These are phyloP conservation scores for Calidris pugnax DNA, from an alignment of 2,113 vertebrate genomes.

Conservation along the genomic window DNA sequence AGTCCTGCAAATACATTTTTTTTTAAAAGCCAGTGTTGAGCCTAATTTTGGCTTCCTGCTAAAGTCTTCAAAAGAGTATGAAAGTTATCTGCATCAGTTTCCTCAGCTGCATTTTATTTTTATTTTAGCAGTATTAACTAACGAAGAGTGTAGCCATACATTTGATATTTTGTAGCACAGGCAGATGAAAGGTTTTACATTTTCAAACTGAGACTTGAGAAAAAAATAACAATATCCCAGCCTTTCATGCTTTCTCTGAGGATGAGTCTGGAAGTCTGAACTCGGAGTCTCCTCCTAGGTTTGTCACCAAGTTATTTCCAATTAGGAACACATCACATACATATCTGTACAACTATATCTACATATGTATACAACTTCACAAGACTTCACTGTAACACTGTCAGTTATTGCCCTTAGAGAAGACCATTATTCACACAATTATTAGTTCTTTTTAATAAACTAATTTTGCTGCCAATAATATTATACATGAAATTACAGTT, in stretches of 20 bases:
- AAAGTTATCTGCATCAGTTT: neutral
- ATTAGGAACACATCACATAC: neutral
- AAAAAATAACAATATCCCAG: neutral
- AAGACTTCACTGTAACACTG: neutral
- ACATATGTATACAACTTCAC: neutral
- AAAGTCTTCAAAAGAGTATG: neutral
- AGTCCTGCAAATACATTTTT: neutral
- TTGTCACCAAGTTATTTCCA: neutral
- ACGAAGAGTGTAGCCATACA: neutral
- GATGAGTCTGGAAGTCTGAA: neutral
- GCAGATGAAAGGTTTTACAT: neutral
- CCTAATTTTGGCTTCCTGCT: neutral
- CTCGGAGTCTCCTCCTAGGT: neutral
- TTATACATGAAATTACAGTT: neutral
- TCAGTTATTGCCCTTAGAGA: neutral
- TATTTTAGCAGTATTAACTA: neutral
- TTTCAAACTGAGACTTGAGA: neutral
- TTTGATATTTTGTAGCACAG: neutral
- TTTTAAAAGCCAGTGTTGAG: neutral
- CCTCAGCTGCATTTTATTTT: neutral
- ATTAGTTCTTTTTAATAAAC: neutral
- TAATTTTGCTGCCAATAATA: neutral
- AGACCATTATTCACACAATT: neutral
- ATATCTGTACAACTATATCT: neutral
- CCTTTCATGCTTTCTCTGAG: neutral